Evolutionary conservation across 2,113 vertebrate genomes (phyloP).

Genomic region (Phylloscopus trochiloides): DNA sequence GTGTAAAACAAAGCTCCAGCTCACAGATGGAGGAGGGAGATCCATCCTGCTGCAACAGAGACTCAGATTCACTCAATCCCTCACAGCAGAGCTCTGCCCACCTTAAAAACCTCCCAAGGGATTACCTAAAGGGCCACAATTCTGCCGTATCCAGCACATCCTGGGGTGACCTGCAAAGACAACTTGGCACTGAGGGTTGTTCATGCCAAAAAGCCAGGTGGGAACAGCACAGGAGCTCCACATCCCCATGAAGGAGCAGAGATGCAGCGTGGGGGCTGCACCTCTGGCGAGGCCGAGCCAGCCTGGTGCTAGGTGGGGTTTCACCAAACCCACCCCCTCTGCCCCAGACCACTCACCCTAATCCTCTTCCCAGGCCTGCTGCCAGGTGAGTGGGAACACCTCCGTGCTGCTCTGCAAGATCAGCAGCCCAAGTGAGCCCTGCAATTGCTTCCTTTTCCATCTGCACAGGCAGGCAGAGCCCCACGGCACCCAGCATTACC

Average conservation of each 20-base stretch:
- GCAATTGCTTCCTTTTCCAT: not conserved
- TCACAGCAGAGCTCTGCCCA: not conserved
- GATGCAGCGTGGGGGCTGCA: not conserved
- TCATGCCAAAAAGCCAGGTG: not conserved
- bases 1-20: not conserved
- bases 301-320: not conserved
- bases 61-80: not conserved
- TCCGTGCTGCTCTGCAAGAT: not conserved
- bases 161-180: not conserved
- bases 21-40: not conserved
- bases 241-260: not conserved
- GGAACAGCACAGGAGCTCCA: not conserved
- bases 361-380: not conserved
- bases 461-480: not conserved
- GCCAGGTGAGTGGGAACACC: not conserved
- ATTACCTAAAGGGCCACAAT: not conserved
- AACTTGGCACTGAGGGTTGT: accelerated
- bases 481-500: not conserved
- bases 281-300: not conserved
- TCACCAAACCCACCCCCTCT: not conserved
- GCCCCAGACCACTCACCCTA: not conserved
- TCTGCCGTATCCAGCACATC: not conserved
- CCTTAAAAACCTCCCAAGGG: not conserved
- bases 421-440: not conserved
- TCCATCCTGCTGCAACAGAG: not conserved